Conservation (phyloP, 2,797 vertebrate genomes). For the Cossypha caffra region DNA sequence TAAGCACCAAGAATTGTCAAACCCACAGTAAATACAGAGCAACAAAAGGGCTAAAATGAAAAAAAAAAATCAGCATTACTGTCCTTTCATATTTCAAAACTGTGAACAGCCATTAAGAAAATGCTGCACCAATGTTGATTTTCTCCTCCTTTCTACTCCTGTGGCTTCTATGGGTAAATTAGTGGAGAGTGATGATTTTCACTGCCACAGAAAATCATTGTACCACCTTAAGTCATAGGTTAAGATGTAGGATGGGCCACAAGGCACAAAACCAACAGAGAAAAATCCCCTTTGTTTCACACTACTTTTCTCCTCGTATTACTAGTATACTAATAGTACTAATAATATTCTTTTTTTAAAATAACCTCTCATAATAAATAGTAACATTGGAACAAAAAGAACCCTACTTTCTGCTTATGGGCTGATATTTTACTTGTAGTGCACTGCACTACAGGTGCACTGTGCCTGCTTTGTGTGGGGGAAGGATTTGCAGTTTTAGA, state of each 20-base stretch:
- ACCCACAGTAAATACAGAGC: neutral
- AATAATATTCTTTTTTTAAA: neutral
- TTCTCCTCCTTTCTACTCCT: neutral
- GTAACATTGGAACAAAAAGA: neutral
- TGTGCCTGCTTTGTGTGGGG: neutral
- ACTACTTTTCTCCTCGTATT: neutral
- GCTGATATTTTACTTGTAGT: neutral
- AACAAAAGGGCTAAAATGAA: neutral
- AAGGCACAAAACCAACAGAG: neutral
- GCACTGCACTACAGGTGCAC: neutral
- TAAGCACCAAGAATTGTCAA: neutral
- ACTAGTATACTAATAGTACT: neutral
- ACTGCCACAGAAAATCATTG: neutral
- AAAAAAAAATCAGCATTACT: neutral
- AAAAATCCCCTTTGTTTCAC: neutral
- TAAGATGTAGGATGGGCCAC: neutral
- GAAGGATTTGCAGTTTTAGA: neutral
- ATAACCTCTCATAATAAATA: neutral
- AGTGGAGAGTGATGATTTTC: neutral
- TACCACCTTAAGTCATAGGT: neutral
- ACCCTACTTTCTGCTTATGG: neutral
- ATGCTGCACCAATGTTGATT: neutral
- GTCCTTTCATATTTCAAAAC: neutral
- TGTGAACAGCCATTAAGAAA: neutral
- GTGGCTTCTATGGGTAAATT: neutral